Percentiles rank a stretch among this genome's conserved stretches.
Conservation (phyloP, 2,888 invertebrate species). For the Chloroclysta siterata region DNA sequence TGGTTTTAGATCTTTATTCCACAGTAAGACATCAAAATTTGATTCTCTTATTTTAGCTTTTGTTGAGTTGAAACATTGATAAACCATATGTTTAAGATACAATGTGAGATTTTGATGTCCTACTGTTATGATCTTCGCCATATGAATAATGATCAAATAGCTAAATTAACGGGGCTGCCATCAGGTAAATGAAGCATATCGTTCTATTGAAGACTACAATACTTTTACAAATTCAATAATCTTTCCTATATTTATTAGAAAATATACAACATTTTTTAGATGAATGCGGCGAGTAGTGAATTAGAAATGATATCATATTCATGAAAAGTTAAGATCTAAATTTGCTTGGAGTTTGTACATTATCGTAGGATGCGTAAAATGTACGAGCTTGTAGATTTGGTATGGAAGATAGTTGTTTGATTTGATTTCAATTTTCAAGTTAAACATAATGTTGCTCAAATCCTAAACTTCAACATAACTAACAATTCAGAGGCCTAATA, state of each 20-base stretch:
- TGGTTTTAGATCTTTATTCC: conserved; percentile 45
- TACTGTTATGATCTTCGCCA: conserved; percentile 32
- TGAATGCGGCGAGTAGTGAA: conserved; percentile 62
- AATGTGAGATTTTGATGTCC: conserved; percentile 29
- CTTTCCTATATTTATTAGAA: conserved; percentile 83
- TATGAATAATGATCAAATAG: conserved; percentile 32
- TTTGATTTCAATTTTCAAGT: conserved; percentile 27
- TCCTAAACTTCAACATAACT: conserved; percentile 6
- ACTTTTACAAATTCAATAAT: conserved; percentile 80
- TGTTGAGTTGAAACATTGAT: conserved; percentile 28
- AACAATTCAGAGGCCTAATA: conserved; percentile 25
- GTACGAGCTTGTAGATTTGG: conserved; percentile 80
- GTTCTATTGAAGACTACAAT: conserved; percentile 82
- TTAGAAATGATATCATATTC: conserved; percentile 68
- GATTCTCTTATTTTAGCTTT: conserved; percentile 22
- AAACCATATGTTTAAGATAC: conserved; percentile 8
- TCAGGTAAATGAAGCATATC: conserved; percentile 84
- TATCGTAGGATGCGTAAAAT: conserved; percentile 69
- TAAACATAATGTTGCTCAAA: conserved; percentile 40
- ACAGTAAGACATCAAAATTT: conserved; percentile 30
- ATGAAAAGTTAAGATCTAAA: conserved; percentile 58
- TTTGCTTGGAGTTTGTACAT: conserved; percentile 69
- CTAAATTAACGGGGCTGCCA: conserved; percentile 68
- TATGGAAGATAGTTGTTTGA: conserved; percentile 52
- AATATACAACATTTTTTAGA: conserved; percentile 78